These are phyloP conservation scores for Cynocephalus volans DNA, from an alignment of 2,113 vertebrate species.

Conservation along the genomic window DNA sequence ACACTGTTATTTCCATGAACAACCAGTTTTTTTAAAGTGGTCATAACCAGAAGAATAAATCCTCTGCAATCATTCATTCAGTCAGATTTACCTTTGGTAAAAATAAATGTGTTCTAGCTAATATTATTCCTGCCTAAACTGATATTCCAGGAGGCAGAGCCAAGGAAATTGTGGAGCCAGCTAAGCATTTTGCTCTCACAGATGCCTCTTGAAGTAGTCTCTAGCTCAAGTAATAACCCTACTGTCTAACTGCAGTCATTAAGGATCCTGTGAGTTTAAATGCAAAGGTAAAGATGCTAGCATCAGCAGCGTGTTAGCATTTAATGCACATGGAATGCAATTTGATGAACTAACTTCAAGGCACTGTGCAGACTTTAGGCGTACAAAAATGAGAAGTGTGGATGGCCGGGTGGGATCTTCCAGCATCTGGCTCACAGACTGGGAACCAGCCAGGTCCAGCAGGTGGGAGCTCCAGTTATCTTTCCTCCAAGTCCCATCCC, in stretches of 20 bases:
- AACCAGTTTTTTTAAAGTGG: background rate
- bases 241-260: background rate
- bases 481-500: background rate
- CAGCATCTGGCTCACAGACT: background rate
- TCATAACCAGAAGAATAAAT: background rate
- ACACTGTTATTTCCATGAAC: background rate
- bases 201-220: background rate
- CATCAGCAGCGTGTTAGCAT: background rate
- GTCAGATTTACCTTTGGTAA: background rate
- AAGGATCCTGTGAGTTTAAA: background rate
- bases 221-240: accelerated
- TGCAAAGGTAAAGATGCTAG: background rate
- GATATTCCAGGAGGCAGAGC: accelerated
- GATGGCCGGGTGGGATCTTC: accelerated
- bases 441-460: no score
- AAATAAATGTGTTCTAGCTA: background rate
- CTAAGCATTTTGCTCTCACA: background rate
- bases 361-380: accelerated
- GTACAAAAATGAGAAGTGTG: accelerated
- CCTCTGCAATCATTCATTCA: background rate
- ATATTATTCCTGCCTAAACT: no score
- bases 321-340: no score
- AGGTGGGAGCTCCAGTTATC: accelerated
- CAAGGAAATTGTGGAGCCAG: accelerated
- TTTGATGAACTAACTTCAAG: accelerated